Base-by-base conservation (phyloP, 2,888 invertebrate species). In the Geophilus truncorum region DNA sequence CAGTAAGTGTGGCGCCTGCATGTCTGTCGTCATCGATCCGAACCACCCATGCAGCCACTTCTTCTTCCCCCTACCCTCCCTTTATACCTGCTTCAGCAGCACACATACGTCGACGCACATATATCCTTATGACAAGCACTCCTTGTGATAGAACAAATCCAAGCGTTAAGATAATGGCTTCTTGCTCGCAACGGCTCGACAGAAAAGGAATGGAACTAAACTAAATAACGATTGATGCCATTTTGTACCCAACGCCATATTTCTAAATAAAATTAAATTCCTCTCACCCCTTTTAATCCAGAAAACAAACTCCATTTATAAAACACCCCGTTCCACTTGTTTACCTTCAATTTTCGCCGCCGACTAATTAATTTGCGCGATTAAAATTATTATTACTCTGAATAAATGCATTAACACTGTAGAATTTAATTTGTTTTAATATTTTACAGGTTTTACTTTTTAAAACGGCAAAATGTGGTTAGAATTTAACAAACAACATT, bases 51-150 rank as follows among this genome's bases (percentile, higher is more conserved):
- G 57, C 57, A 62, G 57, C 57, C 57, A 62, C 57, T 62, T 62
- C 57, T 62, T 23, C 57, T 62, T 62, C 57, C 57, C 57, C 57
- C 57, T n/a, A 40, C 40, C 40, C 40, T 40, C 40, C 40, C 15
- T 40, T 15, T 40, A 40, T 62, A 62, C 57, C 57, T 62, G 57
- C 57, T 23, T 21, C 57, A 62, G 57, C 57, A 62, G 57, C 57
- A 62, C 57, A 62, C 57, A 62, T 62, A 62, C 57, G 57, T 62
- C 57, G 57, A 23, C 57, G 57, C 57, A 62, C 57, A 62, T 62
- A 62, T 62, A 62, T 62, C 57, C 57, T 62, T 62, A 62, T 62
- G 57, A 62, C 57, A 62, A 62, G 57, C 57, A 62, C 57, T 62
- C 23, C 57, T 62, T 23, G 57, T 62, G 57, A 62, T 62, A 62